A percentile compares a stretch with the other conserved stretches of the same genome.
Conservation (phyloP, 2,113 vertebrate species). For the Gymnobelideus leadbeateri region DNA sequence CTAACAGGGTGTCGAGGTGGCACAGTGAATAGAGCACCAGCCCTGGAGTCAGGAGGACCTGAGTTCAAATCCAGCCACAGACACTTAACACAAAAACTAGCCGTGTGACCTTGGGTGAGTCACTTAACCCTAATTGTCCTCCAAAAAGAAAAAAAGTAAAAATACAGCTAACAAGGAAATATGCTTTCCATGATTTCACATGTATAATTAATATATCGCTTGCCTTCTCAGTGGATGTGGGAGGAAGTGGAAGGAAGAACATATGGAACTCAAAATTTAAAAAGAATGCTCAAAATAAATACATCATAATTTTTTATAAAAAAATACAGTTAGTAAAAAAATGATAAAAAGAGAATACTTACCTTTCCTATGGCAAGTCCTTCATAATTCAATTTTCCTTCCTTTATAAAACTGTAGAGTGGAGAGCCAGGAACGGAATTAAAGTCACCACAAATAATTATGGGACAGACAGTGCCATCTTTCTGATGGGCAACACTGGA, state of each 20-base stretch:
- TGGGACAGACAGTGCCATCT: slow-evolving; percentile 87
- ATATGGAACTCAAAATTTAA: neutral
- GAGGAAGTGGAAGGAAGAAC: neutral
- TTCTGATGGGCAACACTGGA: slow-evolving; percentile 84
- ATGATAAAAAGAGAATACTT: slow-evolving; percentile 64
- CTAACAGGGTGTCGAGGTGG: neutral
- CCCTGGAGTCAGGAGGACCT: too few species aligned
- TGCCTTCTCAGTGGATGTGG: neutral
- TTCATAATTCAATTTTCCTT: slow-evolving; percentile 90
- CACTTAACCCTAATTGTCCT: too few species aligned
- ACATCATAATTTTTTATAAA: neutral
- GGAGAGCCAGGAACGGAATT: slow-evolving; percentile 96
- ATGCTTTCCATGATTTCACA: neutral
- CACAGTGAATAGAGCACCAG: too few species aligned
- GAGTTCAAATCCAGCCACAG: too few species aligned
- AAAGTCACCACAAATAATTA: slow-evolving; percentile 96
- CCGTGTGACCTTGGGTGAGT: too few species aligned
- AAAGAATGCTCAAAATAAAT: neutral
- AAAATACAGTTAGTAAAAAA: neutral
- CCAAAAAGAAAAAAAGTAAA: too few species aligned
- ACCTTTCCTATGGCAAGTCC: slow-evolving; percentile 93
- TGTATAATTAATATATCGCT: neutral
- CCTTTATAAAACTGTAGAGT: slow-evolving; percentile 92
- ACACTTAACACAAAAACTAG: too few species aligned
- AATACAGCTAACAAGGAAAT: neutral